Percentiles rank a stretch among this genome's conserved stretches.
phyloP scores from a whole-genome alignment of 2,797 vertebrate genomes.

The Myotis pilosus region DNA sequence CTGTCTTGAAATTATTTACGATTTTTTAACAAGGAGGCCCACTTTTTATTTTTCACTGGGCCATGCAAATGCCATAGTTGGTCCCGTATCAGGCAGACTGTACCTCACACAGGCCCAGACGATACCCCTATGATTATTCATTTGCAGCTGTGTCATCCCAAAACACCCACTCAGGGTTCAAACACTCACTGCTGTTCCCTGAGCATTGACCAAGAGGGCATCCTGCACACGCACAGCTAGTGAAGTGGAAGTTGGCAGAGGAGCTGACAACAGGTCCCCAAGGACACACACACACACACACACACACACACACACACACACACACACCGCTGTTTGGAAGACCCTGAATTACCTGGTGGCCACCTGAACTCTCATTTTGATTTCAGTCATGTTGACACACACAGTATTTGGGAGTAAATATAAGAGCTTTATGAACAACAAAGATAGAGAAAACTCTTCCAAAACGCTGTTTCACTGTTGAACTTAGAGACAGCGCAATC shows the following conservation, averaged over 20 bases:
- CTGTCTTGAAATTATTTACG: fast-evolving
- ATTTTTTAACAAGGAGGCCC: not conserved
- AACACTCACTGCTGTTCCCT: not conserved
- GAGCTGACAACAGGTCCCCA: fast-evolving
- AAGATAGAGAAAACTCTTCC: not conserved
- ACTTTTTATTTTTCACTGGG: not conserved
- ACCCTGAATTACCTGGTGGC: fast-evolving
- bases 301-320: too few species aligned
- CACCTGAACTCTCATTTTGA: not conserved
- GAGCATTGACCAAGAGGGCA: fast-evolving
- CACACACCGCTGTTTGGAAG: not conserved
- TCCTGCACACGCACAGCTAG: fast-evolving
- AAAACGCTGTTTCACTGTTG: fast-evolving
- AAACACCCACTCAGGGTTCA: fast-evolving
- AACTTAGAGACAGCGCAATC: fast-evolving
- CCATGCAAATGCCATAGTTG: not conserved
- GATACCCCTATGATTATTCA: fast-evolving
- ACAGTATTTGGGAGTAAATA: not conserved
- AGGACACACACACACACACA: not conserved
- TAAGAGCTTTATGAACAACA: not conserved
- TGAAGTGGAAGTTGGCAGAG: fast-evolving
- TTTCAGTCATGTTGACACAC: fast-evolving
- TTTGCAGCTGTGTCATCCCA: too few species aligned
- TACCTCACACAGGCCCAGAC: not conserved
- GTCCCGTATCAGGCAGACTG: not conserved